Evolutionary conservation across 2,888 invertebrate genomes (phyloP).

Genomic region (Nomada fucata): DNA sequence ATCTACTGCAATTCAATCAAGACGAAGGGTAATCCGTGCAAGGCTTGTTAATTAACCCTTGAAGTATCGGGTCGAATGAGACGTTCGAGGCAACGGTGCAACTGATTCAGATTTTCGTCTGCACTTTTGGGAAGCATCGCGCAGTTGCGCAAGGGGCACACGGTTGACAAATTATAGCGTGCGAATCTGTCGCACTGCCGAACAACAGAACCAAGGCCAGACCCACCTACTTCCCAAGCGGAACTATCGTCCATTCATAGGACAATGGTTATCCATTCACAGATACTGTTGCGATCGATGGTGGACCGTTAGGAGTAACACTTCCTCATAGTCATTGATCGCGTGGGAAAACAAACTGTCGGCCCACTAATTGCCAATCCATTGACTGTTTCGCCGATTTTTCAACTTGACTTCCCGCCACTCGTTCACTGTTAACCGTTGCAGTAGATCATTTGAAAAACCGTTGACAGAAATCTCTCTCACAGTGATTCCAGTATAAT

Average conservation of each 20-base stretch:
- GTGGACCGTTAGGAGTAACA: conserved; percentile 66
- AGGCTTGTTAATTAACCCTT: not conserved
- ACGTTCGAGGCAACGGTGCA: not conserved
- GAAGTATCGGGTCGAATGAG: not conserved
- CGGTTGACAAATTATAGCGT: conserved; percentile 44
- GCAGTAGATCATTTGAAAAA: not conserved
- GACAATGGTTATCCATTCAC: conserved; percentile 68
- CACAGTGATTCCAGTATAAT: too few relatives aligned
- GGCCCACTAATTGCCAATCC: conserved; percentile 38
- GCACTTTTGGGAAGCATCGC: conserved; percentile 4
- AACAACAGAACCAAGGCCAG: conserved; percentile 67
- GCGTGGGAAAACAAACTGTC: conserved; percentile 65
- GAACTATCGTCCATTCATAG: conserved; percentile 67
- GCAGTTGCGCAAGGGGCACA: not conserved
- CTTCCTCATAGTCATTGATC: conserved; percentile 40
- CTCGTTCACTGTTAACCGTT: not conserved
- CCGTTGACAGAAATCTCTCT: too few relatives aligned
- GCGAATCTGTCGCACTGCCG: conserved; percentile 64
- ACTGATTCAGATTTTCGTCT: not conserved
- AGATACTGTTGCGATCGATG: conserved; percentile 56
- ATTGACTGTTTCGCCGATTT: conserved; percentile 15
- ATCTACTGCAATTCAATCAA: too few relatives aligned
- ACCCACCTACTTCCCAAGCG: conserved; percentile 72
- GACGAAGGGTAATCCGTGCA: too few relatives aligned
- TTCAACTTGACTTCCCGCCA: not conserved